These are phyloP conservation scores for Trichomalopsis sarcophagae DNA, from an alignment of 1,140 invertebrate genomes.

Conservation along the genomic window DNA sequence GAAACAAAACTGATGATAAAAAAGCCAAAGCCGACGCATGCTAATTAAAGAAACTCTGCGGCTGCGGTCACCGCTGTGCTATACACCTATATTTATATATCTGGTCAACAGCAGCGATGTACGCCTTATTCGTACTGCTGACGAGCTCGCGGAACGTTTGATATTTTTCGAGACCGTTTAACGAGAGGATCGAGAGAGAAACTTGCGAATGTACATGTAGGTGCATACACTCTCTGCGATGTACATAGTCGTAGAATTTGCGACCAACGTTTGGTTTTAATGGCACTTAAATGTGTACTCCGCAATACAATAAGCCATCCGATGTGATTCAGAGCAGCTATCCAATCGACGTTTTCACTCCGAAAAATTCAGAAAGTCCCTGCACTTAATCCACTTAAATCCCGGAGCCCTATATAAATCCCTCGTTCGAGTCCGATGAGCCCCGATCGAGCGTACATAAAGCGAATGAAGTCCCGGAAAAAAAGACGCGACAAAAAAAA, in stretches of 20 bases:
- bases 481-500: not conserved
- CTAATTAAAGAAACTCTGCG: conserved; percentile 28
- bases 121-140: not conserved
- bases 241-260: not conserved
- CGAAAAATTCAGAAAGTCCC: not conserved
- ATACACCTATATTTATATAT: not conserved
- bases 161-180: not conserved
- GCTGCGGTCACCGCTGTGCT: too few species aligned
- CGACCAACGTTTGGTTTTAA: too few species aligned
- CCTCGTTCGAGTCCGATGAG: not conserved
- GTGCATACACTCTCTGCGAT: not conserved
- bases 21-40: not conserved
- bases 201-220: not conserved
- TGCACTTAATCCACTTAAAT: not conserved
- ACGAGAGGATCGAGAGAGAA: conserved; percentile 5
- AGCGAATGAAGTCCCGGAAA: not conserved
- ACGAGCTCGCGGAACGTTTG: not conserved
- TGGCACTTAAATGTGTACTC: too few species aligned
- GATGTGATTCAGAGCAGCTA: too few species aligned
- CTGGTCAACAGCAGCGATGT: not conserved
- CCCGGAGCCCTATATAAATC: not conserved
- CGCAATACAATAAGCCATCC: too few species aligned
- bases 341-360: not conserved
- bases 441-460: conserved; percentile 9
- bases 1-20: conserved; percentile 22